These are phyloP conservation scores for Drosophila seclusa DNA, from an alignment of 2,888 invertebrate species.

Conservation along the genomic window DNA sequence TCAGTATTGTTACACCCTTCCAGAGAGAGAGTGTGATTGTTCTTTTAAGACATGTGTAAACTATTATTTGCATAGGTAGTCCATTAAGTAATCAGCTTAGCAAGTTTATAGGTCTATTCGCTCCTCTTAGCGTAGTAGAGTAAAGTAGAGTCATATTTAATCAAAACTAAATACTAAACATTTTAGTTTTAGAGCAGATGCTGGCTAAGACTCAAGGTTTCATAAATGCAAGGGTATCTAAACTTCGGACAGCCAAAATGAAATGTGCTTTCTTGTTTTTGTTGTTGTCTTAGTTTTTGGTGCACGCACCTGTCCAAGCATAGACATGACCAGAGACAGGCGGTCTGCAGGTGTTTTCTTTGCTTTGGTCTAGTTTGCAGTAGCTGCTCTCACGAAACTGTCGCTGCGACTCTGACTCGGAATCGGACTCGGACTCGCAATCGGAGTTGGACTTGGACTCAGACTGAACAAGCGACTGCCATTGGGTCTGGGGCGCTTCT, in stretches of 20 bases:
- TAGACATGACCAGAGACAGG: slow-evolving; percentile 73
- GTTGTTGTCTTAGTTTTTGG: slow-evolving; percentile 39
- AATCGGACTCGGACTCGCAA: slow-evolving; percentile 7
- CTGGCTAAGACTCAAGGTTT: neutral
- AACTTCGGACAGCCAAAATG: slow-evolving; percentile 7
- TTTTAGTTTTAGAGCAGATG: neutral
- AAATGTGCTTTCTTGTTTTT: slow-evolving; percentile 20
- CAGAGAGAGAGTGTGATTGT: slow-evolving; percentile 9
- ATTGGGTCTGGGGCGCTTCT: slow-evolving; percentile 12
- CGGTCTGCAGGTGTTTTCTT: slow-evolving; percentile 81
- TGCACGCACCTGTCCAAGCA: slow-evolving; percentile 77
- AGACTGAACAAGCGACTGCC: slow-evolving; percentile 8
- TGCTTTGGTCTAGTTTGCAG: slow-evolving; percentile 60
- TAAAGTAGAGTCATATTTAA: neutral
- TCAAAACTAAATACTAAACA: neutral
- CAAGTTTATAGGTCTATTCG: neutral
- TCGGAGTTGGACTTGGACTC: slow-evolving; percentile 2
- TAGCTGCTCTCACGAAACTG: slow-evolving; percentile 19
- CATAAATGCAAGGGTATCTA: slow-evolving; percentile 28
- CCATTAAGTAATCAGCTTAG: neutral
- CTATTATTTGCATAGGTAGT: neutral
- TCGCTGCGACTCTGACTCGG: neutral
- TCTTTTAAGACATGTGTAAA: slow-evolving; percentile 1
- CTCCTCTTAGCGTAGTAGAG: neutral
- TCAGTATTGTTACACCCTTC: slow-evolving; percentile 45